A percentile compares a stretch with the other conserved stretches of the same genome.
phyloP scores from a whole-genome alignment of 2,888 invertebrate genomes.

The Chrysina gloriosa region DNA sequence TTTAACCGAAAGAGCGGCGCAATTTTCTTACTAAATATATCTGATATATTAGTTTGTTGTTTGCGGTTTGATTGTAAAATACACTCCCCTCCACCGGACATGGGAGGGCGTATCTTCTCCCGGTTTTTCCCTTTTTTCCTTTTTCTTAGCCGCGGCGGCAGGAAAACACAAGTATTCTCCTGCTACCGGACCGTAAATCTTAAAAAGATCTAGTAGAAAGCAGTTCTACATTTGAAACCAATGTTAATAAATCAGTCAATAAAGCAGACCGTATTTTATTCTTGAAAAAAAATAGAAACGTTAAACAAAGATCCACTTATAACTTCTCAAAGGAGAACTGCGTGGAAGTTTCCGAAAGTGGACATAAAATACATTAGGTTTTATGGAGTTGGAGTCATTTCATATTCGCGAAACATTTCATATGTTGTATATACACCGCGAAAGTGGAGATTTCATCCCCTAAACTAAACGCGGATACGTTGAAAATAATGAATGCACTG shows the following conservation, averaged over 20 bases:
- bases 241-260: conserved; percentile 45
- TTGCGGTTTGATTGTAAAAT: conserved; percentile 21
- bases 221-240: conserved; percentile 40
- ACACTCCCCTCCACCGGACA: background rate
- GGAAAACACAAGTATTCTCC: conserved; percentile 29
- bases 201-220: conserved; percentile 36
- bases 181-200: conserved; percentile 21
- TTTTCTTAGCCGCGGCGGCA: conserved; percentile 2
- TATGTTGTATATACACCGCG: background rate
- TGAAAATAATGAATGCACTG: too few relatives aligned
- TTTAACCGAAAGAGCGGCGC: too few relatives aligned
- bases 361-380: conserved; percentile 35
- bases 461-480: background rate
- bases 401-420: conserved; percentile 24
- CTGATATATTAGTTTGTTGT: conserved; percentile 27
- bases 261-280: conserved; percentile 40
- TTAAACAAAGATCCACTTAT: conserved; percentile 37
- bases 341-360: conserved; percentile 20
- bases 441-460: background rate
- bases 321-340: conserved; percentile 6
- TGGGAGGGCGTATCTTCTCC: too few relatives aligned
- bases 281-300: conserved; percentile 38
- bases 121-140: background rate
- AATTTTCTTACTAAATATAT: background rate
- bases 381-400: conserved; percentile 28